Base-by-base conservation (phyloP, 2,113 vertebrate genomes). In the Lates calcarifer region DNA sequence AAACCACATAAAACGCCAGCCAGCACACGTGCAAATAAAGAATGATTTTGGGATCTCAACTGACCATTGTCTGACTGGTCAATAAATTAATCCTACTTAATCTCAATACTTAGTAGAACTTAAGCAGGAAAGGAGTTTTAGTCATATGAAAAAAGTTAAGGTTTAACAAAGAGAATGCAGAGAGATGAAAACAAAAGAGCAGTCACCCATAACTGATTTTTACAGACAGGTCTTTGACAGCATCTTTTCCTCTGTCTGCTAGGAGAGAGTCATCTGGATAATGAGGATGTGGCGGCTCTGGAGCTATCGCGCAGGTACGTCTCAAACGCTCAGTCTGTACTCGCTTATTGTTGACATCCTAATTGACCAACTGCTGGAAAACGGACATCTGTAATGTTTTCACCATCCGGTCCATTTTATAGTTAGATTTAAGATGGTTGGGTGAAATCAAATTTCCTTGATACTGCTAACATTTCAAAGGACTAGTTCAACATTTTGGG, bases 221-320 rank as follows among this genome's bases (percentile, higher is more conserved):
- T 49, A 56, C 56, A 57, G 84, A 88, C 86, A 13, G 9, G 39
- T 83, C 77, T 26, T 56, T 91, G 47, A 91, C 77, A 70, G 58
- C 69, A 8, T 81, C 61, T 87, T 74, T 77, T 85, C 51, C 49
- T 81, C 74, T 94, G 41, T 90, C 92, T 93, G 87, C 12, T 85
- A 97, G 97, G 95, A 83, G 95, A 95, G 3, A 33, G 79, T 79
- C 89, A 91, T 49, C 85, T 85, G 72, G 94, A 94, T 74, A 89
- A 90, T 49, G 95, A 96, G 76, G 93, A 89, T 17, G 80, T 74
- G 28, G 74, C 90, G 0, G 93, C 95, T 72, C 93, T 92, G 49
- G 95, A 96, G 39, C 82, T 94, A 43, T 87, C 87, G 49, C 94
- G 93, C 91, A 96, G 97, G 97, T 98, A 94, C 80, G 35, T 77